A percentile compares a stretch with the other conserved stretches of the same genome.
Conservation (phyloP, 2,797 vertebrate genomes). For the Setipinna tenuifilis region DNA sequence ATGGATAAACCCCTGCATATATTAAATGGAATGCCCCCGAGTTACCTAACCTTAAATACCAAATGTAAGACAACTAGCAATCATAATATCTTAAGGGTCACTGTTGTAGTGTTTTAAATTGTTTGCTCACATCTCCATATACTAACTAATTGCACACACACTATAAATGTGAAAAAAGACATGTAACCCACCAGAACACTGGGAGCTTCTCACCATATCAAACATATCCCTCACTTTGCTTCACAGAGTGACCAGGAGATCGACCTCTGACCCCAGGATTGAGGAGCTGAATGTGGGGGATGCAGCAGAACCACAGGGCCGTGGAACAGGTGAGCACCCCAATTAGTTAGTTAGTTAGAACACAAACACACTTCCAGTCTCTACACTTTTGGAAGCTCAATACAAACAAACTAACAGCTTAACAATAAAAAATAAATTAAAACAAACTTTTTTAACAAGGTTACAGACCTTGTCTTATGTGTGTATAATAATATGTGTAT, state of each 20-base stretch:
- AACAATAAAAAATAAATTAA: too few species aligned
- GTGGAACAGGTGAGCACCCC: constrained; percentile 84
- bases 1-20: neutral
- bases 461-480: too few species aligned
- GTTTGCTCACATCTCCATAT: neutral
- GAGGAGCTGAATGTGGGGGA: constrained; percentile 89
- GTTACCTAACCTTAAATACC: neutral
- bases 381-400: too few species aligned
- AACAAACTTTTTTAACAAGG: too few species aligned
- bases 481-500: too few species aligned
- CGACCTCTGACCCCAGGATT: constrained; percentile 81
- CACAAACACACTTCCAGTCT: too few species aligned
- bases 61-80: neutral
- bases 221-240: neutral
- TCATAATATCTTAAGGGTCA: neutral
- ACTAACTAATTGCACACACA: neutral
- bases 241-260: constrained; percentile 81
- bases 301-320: constrained; percentile 84
- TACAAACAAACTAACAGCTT: too few species aligned
- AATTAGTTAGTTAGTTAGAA: too few species aligned
- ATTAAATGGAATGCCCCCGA: neutral
- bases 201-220: neutral
- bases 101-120: neutral
- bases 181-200: neutral
- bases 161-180: neutral